Percentiles rank a stretch among this genome's conserved stretches.
phyloP scores from a whole-genome alignment of 2,888 invertebrate genomes.

The Plebejus melissa region DNA sequence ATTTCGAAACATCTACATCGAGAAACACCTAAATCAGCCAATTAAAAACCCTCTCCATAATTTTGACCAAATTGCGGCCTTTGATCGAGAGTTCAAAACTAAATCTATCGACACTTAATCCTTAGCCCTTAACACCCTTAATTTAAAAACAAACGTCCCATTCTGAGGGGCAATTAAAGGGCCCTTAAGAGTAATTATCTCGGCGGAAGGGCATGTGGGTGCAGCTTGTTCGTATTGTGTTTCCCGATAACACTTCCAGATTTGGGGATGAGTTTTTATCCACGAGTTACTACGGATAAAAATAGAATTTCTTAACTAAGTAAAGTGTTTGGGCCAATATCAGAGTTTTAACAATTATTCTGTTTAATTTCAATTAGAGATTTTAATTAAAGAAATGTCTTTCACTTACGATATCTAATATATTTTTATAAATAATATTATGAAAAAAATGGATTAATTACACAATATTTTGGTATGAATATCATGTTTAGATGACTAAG shows the following conservation, averaged over 20 bases:
- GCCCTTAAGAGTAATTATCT: constrained; percentile 58
- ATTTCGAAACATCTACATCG: too few species aligned
- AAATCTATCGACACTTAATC: constrained; percentile 17
- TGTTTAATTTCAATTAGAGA: too few species aligned
- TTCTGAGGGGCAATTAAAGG: constrained; percentile 51
- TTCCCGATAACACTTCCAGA: constrained; percentile 40
- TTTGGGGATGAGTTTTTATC: constrained; percentile 13
- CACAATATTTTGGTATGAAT: not conserved
- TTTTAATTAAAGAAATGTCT: not conserved
- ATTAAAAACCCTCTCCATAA: not conserved
- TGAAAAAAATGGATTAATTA: not conserved
- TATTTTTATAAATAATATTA: not conserved
- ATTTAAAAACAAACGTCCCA: constrained; percentile 43
- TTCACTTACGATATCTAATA: not conserved
- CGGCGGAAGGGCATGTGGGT: constrained; percentile 60
- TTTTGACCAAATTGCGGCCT: not conserved
- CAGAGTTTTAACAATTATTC: too few species aligned
- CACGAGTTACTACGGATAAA: not conserved
- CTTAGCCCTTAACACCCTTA: constrained; percentile 35
- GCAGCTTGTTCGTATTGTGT: constrained; percentile 61
- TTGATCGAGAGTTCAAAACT: not conserved
- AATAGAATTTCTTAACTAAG: not conserved
- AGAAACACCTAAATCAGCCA: not conserved
- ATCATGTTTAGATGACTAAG: not conserved
- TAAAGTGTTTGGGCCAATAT: too few species aligned